phyloP scores from a whole-genome alignment of 2,888 invertebrate genomes.

The Mesorhabditis spiculigera region DNA sequence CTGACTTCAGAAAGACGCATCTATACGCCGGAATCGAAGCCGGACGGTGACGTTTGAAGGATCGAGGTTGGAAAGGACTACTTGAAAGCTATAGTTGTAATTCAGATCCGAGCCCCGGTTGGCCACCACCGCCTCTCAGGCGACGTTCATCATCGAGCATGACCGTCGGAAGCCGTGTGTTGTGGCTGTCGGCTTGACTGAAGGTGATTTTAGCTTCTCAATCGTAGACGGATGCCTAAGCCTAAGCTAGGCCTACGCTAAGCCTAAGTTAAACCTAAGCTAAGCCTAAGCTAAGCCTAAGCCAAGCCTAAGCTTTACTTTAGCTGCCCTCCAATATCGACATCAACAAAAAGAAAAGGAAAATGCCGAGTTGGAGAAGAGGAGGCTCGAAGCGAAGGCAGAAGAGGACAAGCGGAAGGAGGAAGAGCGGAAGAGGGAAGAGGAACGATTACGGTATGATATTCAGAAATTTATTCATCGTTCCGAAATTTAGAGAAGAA shows the following conservation, averaged over 20 bases:
- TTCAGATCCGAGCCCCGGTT: conserved; percentile 20
- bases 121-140: conserved; percentile 34
- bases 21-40: background rate
- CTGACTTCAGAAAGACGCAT: background rate
- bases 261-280: background rate
- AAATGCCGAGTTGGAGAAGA: background rate
- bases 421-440: conserved; percentile 6
- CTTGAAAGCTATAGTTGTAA: background rate
- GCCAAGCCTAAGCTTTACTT: background rate
- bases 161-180: conserved; percentile 29
- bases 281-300: background rate
- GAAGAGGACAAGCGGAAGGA: conserved; percentile 1
- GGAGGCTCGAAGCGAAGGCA: background rate
- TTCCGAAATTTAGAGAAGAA: no score
- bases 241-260: background rate
- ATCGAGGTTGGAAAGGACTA: background rate
- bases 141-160: conserved; percentile 36
- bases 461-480: no score
- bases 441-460: background rate
- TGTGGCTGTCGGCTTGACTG: conserved; percentile 29
- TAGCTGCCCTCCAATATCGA: conserved; percentile 5
- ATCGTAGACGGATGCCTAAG: background rate
- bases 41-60: background rate
- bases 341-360: conserved; percentile 6
- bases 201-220: conserved; percentile 13